phyloP scores from a whole-genome alignment of 2,888 invertebrate species.

The Aphodius sticticus region DNA sequence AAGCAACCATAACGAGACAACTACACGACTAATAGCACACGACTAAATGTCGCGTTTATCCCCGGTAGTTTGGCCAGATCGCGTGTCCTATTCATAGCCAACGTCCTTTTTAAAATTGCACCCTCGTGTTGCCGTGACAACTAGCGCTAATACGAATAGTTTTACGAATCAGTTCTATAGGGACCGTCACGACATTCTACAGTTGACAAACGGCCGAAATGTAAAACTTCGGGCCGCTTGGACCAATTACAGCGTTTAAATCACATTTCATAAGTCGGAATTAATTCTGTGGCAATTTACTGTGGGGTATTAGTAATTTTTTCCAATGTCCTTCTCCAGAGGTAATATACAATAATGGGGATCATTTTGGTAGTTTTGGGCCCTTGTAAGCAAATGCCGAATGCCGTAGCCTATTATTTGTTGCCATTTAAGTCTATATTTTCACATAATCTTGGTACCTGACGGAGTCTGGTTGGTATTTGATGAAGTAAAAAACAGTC shows the following conservation, averaged over 20 bases:
- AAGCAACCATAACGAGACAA: no score
- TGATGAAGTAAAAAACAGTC: not conserved
- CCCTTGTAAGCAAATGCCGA: not conserved
- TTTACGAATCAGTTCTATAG: not conserved
- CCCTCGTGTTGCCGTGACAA: conserved; percentile 29
- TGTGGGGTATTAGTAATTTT: not conserved
- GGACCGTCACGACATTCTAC: not conserved
- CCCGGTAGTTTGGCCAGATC: no score
- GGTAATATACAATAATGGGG: not conserved
- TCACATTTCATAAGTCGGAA: not conserved
- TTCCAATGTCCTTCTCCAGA: not conserved
- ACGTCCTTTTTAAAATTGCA: conserved; percentile 12
- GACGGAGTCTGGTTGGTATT: not conserved
- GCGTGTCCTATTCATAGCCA: not conserved
- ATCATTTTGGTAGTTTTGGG: not conserved
- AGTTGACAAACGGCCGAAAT: not conserved
- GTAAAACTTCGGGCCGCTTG: not conserved
- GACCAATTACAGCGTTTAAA: not conserved
- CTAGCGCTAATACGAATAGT: not conserved
- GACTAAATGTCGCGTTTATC: no score
- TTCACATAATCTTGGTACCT: not conserved
- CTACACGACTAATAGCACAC: no score
- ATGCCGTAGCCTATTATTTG: not conserved
- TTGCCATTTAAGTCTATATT: not conserved
- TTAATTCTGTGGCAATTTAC: not conserved